Evolutionary conservation across 2,888 invertebrate species (phyloP), one percentile per base, ranked within the genome.

Genomic region (Chrysotoxum bicinctum): DNA sequence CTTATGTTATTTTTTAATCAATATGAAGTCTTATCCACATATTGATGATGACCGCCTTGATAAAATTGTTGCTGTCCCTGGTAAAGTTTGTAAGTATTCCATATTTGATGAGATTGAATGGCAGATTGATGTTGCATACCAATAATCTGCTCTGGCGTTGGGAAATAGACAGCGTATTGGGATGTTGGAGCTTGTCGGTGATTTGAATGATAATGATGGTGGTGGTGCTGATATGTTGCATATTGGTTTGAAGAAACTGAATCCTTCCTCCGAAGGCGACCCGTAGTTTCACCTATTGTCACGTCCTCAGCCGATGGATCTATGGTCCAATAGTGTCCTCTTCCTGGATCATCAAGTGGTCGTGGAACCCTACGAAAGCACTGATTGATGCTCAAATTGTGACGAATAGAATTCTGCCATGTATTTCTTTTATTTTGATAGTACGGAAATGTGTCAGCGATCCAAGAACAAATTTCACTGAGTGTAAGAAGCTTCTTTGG

Each of bases 251-350:
- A 69, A 16, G 54, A 2, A 14, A 98, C 12, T 40, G 69, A 23
- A 82, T 89, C 88, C 66, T 80, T 88, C 74, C 98, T 92, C 10
- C 98, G 93, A 64, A 99, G 93, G 91, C 99, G 99, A 0, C 99
- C 99, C 0, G 99, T 99, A 0, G 98, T 97, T 3, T 98, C 97
- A 0, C 99, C 98, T 90, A 99, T 99, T 90, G 98, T 98, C 37
- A 99, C 97, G 89, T 99, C 98, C 89, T 99, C 98, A 62, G 97
- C 96, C 26, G 97, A 96, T 0, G 98, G 96, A 91, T 99, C 98
- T 90, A 99, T 91, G 96, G 98, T 98, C 99, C 99, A 99, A 93
- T 99, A 99, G 92, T 99, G 98, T 0, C 99, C 99, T 90, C 99
- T 98, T 0, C 99, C 99, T 0, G 99, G 99, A 91, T 99, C 99